Conservation (phyloP, 1,140 invertebrate genomes). For the Ceratina japonica region DNA sequence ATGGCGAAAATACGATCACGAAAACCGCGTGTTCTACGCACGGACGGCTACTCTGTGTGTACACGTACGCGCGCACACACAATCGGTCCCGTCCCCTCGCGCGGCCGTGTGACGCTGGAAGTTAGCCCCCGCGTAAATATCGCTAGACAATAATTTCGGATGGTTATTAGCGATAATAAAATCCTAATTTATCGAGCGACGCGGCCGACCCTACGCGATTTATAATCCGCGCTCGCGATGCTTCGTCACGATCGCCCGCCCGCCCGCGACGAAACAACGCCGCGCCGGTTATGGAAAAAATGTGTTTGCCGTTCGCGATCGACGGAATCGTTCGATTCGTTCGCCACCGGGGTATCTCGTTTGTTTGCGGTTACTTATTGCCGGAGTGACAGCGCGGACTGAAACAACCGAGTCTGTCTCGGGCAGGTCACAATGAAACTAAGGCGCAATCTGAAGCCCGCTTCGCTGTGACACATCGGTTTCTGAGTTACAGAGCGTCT, state of each 20-base stretch:
- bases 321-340: background rate
- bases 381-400: background rate
- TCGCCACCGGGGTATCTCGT: background rate
- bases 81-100: background rate
- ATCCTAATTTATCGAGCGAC: constrained; percentile 75
- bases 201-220: constrained; percentile 62
- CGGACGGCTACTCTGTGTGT: background rate
- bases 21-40: constrained; percentile 44
- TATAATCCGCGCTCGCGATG: constrained; percentile 69
- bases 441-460: constrained; percentile 48
- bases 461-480: constrained; percentile 61
- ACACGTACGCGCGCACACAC: background rate
- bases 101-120: constrained; percentile 49
- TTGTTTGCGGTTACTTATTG: background rate
- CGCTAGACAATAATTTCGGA: constrained; percentile 76
- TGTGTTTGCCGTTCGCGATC: background rate
- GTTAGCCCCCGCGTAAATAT: constrained; percentile 72
- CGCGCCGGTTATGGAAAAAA: constrained; percentile 5
- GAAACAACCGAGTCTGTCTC: constrained; percentile 39
- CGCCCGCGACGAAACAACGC: constrained; percentile 41
- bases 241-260: constrained; percentile 62
- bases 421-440: constrained; percentile 52
- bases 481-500: constrained; percentile 68
- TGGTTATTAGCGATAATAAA: constrained; percentile 78
- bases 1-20: constrained; percentile 70